Evolutionary conservation across 2,797 vertebrate species (phyloP).

Genomic region (Microhierax caerulescens): DNA sequence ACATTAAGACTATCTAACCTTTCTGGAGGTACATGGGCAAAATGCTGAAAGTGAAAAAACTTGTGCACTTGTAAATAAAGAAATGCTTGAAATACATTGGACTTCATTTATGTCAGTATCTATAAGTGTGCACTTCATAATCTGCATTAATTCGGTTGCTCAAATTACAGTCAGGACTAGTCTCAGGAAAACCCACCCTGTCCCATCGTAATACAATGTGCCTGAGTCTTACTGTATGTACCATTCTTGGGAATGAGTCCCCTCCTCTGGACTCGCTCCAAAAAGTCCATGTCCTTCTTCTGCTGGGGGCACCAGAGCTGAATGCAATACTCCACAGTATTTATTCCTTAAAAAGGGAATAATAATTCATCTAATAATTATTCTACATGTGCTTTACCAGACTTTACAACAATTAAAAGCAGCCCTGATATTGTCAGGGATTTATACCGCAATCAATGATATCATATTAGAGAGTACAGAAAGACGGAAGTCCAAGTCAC

Average conservation of each 20-base stretch:
- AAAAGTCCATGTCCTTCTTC: too few species aligned
- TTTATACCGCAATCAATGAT: neutral
- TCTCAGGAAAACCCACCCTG: neutral
- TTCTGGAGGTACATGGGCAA: neutral
- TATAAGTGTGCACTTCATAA: neutral
- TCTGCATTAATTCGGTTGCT: neutral
- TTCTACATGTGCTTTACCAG: neutral
- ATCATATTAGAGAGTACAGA: neutral
- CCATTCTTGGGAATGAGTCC: neutral
- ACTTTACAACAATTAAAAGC: neutral
- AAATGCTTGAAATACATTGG: neutral
- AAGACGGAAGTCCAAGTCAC: neutral
- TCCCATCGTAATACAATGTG: neutral
- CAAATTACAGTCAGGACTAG: neutral
- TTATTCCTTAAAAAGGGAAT: neutral
- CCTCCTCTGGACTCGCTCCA: too few species aligned
- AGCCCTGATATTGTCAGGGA: neutral
- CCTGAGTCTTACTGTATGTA: neutral
- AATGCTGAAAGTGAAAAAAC: neutral
- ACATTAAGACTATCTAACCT: neutral
- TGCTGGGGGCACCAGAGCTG: too few species aligned
- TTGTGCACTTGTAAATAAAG: neutral
- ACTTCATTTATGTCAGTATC: neutral
- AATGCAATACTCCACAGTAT: neutral
- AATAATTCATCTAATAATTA: neutral